Percentiles rank a stretch among this genome's conserved stretches.
Conservation (phyloP, 2,113 vertebrate species). For the Labeo catla region DNA sequence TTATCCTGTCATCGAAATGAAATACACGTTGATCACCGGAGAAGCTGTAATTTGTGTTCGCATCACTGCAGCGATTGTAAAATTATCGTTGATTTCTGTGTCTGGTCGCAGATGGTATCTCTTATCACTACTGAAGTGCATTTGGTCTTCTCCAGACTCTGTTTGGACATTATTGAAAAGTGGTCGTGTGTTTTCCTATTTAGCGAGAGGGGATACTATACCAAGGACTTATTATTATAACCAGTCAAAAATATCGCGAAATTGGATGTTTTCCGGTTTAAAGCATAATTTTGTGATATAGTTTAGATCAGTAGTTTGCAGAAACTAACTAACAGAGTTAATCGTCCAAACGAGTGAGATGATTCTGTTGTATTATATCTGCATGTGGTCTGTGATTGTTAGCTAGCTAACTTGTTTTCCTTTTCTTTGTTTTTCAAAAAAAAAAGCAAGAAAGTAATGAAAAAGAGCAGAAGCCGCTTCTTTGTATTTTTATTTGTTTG, state of each 20-base stretch:
- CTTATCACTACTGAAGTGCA: constrained; percentile 60
- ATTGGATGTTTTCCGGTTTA: constrained; percentile 77
- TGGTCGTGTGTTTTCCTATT: constrained; percentile 70
- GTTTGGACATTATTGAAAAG: constrained; percentile 72
- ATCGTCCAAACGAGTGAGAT: constrained; percentile 67
- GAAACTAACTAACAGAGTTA: constrained; percentile 79
- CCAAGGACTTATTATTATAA: constrained; percentile 70
- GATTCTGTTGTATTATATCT: constrained; percentile 80
- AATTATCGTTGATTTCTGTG: constrained; percentile 53
- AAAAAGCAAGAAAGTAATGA: constrained; percentile 70
- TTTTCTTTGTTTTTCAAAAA: constrained; percentile 65
- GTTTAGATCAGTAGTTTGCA: constrained; percentile 82
- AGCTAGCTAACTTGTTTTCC: constrained; percentile 71
- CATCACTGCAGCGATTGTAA: constrained; percentile 24
- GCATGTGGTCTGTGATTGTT: constrained; percentile 77
- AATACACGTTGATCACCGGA: background rate
- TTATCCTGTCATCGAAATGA: background rate
- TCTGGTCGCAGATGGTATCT: constrained; percentile 70
- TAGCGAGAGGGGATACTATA: constrained; percentile 71
- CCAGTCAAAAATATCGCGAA: constrained; percentile 75
- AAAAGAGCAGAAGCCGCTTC: constrained; percentile 71
- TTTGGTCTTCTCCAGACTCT: constrained; percentile 64
- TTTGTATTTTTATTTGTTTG: constrained; percentile 62
- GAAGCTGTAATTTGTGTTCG: constrained; percentile 19
- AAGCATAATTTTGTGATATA: constrained; percentile 80